Percentiles rank a stretch among this genome's conserved stretches.
Conservation (phyloP, 2,113 vertebrate genomes). For the Mystacornis crossleyi region DNA sequence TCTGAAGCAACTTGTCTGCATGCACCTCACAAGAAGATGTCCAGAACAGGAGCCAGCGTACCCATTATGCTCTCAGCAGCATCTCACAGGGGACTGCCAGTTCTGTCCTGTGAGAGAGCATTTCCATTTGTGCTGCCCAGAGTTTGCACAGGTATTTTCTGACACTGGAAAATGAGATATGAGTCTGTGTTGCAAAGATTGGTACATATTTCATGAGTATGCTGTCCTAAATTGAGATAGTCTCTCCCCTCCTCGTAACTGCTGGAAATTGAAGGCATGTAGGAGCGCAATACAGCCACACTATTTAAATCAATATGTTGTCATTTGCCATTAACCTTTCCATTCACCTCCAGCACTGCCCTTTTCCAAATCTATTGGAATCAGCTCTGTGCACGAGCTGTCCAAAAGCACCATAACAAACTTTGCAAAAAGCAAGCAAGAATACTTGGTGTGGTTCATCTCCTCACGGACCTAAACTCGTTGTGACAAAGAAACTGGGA, state of each 20-base stretch:
- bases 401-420: not conserved
- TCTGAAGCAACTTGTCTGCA: not conserved
- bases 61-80: not conserved
- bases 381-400: not conserved
- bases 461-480: not conserved
- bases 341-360: not conserved
- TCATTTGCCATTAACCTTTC: not conserved
- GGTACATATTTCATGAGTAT: not conserved
- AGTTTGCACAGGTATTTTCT: not conserved
- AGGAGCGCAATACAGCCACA: not conserved
- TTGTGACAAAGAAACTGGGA: not conserved
- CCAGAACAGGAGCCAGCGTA: not conserved
- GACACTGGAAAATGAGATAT: not conserved
- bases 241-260: not conserved
- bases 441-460: not conserved
- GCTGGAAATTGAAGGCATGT: not conserved
- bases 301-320: not conserved
- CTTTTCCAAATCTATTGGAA: not conserved
- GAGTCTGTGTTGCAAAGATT: not conserved
- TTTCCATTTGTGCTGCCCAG: not conserved
- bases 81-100: not conserved
- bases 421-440: not conserved
- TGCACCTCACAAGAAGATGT: not conserved
- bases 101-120: not conserved
- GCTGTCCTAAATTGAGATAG: not conserved